A percentile compares a stretch with the other conserved stretches of the same genome.
These are phyloP conservation scores for Gymnothorax reevesii DNA, from an alignment of 2,797 vertebrate species.

Conservation along the genomic window DNA sequence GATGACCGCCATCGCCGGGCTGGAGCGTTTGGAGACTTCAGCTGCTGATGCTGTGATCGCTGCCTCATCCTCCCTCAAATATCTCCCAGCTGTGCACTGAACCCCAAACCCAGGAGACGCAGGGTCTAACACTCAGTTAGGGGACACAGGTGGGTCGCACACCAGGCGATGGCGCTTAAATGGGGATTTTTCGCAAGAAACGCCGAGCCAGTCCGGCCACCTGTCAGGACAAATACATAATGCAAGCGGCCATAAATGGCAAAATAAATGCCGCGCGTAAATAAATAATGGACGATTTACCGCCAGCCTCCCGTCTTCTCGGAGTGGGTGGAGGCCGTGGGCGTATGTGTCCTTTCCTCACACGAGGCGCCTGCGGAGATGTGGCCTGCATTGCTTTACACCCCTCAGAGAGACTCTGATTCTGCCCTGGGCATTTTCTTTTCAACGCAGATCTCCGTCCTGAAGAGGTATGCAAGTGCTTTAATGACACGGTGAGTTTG, in stretches of 20 bases:
- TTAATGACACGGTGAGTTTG: neutral
- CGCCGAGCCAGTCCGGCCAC: neutral
- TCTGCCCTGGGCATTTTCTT: conserved; percentile 48
- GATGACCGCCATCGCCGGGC: neutral
- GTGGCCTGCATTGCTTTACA: neutral
- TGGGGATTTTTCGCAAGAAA: neutral
- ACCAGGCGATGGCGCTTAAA: neutral
- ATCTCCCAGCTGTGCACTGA: neutral
- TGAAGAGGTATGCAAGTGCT: conserved; percentile 49
- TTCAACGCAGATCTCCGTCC: conserved; percentile 50
- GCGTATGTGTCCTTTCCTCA: neutral
- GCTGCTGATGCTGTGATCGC: no score
- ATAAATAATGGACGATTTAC: conserved; percentile 54
- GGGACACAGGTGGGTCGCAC: no score
- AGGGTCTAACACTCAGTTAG: neutral
- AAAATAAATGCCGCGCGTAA: neutral
- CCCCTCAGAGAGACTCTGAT: conserved; percentile 64
- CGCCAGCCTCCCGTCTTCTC: conserved; percentile 48
- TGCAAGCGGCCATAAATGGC: neutral
- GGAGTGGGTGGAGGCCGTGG: conserved; percentile 50
- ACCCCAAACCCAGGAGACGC: neutral
- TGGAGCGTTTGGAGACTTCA: no score
- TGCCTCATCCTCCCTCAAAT: no score
- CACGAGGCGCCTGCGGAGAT: neutral
- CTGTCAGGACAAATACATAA: neutral